Percentiles rank a stretch among this genome's conserved stretches.
These are phyloP conservation scores for Drosophila nannoptera DNA, from an alignment of 1,140 invertebrate genomes.

Conservation along the genomic window DNA sequence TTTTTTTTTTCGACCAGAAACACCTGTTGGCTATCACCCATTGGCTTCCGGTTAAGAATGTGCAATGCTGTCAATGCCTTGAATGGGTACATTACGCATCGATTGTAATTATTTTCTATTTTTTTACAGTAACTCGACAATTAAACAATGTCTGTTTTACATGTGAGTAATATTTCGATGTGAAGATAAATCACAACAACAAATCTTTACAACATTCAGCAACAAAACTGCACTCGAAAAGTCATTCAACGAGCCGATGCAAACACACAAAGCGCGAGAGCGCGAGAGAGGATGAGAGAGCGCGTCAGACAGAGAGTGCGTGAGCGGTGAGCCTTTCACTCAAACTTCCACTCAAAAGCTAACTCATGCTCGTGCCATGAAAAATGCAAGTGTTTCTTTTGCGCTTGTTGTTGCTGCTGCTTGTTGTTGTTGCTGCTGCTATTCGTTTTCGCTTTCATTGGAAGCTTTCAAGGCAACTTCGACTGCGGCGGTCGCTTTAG, in stretches of 20 bases:
- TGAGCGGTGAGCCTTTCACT: conserved; percentile 16
- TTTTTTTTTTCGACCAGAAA: neutral
- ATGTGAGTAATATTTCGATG: conserved; percentile 25
- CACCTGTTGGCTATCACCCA: conserved; percentile 4
- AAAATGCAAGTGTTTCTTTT: conserved; percentile 68
- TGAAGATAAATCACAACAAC: conserved; percentile 61
- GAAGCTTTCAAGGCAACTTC: conserved; percentile 70
- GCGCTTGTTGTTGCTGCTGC: conserved; percentile 23
- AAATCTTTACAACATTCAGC: conserved; percentile 64
- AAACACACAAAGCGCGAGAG: conserved; percentile 7
- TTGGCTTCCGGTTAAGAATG: conserved; percentile 52
- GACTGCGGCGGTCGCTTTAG: conserved; percentile 38
- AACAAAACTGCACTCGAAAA: conserved; percentile 44
- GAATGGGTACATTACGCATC: conserved; percentile 56
- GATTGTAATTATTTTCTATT: conserved; percentile 17
- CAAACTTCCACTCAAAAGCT: conserved; percentile 51
- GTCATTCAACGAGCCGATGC: conserved; percentile 56
- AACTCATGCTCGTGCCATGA: conserved; percentile 34
- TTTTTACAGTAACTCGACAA: conserved; percentile 34
- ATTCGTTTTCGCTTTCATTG: conserved; percentile 65
- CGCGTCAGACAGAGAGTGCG: neutral
- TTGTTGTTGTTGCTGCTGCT: conserved; percentile 24
- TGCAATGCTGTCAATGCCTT: conserved; percentile 63
- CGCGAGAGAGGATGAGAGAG: conserved; percentile 9
- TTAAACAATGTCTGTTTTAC: conserved; percentile 64